Percentiles rank a stretch among this genome's conserved stretches.
These are phyloP conservation scores for Centropus unirufus DNA, from an alignment of 2,113 vertebrate species.

Conservation along the genomic window DNA sequence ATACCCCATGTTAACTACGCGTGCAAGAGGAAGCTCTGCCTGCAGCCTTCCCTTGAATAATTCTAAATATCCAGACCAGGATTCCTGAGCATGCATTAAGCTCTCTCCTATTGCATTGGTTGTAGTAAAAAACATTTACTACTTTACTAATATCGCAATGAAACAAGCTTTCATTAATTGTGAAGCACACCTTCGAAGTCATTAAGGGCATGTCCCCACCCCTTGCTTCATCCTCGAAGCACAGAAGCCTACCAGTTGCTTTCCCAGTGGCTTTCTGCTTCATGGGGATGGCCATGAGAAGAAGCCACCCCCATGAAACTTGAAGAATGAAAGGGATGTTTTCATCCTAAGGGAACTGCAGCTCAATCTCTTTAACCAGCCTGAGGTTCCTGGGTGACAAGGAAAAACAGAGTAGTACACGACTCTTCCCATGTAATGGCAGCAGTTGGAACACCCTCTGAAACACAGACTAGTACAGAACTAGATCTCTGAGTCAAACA, in stretches of 20 bases:
- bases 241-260: not conserved
- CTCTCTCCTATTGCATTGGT: not conserved
- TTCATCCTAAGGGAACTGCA: not conserved
- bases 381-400: not conserved
- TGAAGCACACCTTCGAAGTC: not conserved
- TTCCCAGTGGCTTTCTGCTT: not conserved
- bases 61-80: not conserved
- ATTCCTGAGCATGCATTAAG: not conserved
- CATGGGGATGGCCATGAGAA: not conserved
- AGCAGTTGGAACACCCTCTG: not conserved
- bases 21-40: not conserved
- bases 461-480: not conserved
- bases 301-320: not conserved
- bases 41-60: not conserved
- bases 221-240: not conserved
- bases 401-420: not conserved
- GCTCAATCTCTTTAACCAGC: not conserved
- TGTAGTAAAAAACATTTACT: not conserved
- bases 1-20: not conserved
- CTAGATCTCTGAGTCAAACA: not conserved
- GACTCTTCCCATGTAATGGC: not conserved
- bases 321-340: not conserved
- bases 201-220: not conserved
- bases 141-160: not conserved
- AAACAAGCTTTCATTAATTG: not conserved